Percentiles rank a stretch among this genome's conserved stretches.
These are phyloP conservation scores for Calameuta idolon DNA, from an alignment of 2,888 invertebrate genomes.

Conservation along the genomic window DNA sequence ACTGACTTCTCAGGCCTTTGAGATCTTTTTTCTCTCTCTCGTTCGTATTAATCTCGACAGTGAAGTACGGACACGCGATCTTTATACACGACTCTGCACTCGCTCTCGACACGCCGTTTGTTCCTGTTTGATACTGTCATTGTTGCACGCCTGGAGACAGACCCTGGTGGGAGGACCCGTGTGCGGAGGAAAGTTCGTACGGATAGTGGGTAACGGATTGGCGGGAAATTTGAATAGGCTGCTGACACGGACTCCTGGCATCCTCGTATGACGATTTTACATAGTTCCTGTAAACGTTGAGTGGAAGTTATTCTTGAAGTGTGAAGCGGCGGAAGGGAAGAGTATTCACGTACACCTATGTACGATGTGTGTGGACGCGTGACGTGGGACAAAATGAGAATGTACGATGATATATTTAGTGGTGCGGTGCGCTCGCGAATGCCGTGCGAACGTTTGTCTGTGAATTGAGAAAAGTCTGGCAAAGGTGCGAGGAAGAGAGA, in stretches of 20 bases:
- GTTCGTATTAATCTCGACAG: neutral
- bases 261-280: neutral
- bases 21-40: neutral
- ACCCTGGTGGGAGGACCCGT: neutral
- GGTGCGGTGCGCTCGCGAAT: conserved; percentile 5
- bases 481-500: conserved; percentile 17
- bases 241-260: neutral
- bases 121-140: neutral
- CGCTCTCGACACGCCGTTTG: neutral
- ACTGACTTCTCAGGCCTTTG: neutral
- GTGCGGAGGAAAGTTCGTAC: neutral
- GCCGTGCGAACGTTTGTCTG: neutral
- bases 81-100: neutral
- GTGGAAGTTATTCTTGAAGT: neutral
- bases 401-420: neutral
- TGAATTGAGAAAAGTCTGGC: neutral
- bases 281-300: neutral
- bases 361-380: neutral
- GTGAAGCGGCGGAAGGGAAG: neutral
- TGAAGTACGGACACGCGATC: neutral
- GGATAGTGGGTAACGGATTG: neutral
- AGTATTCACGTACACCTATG: neutral
- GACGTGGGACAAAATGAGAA: neutral
- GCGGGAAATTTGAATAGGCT: neutral
- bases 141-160: neutral